Base-by-base conservation (phyloP, 30 jellyfish, hydroid and myxozoan species). In the Turritopsis rubra region DNA sequence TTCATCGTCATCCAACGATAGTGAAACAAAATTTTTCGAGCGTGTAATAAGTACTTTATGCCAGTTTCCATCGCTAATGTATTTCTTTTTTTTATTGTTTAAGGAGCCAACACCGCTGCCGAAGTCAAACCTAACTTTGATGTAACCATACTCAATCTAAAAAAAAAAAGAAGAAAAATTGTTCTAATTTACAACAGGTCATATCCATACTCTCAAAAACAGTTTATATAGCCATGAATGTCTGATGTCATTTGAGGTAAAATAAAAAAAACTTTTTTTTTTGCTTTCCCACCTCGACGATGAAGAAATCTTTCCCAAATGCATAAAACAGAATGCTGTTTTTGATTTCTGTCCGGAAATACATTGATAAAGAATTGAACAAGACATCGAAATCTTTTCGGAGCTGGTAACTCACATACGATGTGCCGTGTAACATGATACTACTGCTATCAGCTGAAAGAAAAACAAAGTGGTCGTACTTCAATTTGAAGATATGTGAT, bases 41-140 rank as follows among this genome's bases (percentile, higher is more conserved):
- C 99, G 90, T 53, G 70, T 76, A 9, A 94, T 95, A 26, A 79
- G 72, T 18, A 89, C 95, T 16, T 54, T 41, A 76, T 94, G 99
- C 99, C 99, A 94, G 54, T 87, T 72, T 7, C 99, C 99, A 52
- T 94, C 99, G 54, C 88, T 84, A 28, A 94, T 96, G 66, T 89
- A 91, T 13, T 13, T 41, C 1, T 84, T 73, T 65, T 94, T 96
- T 21, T 86, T 89, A 52, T 85, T 89, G 18, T 75, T 66, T 0
- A 86, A 83, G 1, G 78, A 60, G 16, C 96, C 99, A 20, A 77
- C 92, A 0, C 99, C 99, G 41, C 97, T 89, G 4, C 99, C 99
- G 84, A 88, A 88, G 72, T 94, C 99, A 65, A 94, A 89, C 75
- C 90, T 83, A 26, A 80, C 86, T 66, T 95, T 96, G 5, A 94